phyloP scores from a whole-genome alignment of 23 tunicate species.

The Diplosoma virens region DNA sequence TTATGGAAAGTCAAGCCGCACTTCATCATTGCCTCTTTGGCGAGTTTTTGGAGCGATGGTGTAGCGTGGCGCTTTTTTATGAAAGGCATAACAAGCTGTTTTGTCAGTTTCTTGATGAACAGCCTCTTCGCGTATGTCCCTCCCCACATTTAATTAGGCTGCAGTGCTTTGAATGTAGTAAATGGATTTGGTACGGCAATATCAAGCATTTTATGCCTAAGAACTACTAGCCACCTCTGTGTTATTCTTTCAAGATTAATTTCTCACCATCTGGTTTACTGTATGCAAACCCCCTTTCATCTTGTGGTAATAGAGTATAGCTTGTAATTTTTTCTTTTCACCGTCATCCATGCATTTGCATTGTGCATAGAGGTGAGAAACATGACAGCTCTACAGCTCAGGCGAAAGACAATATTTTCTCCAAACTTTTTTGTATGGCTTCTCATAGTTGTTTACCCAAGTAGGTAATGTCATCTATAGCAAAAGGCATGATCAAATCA shows the following conservation, averaged over 20 bases:
- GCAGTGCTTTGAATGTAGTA: not conserved
- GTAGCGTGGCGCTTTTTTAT: not conserved
- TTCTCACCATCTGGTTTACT: not conserved
- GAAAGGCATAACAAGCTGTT: not conserved
- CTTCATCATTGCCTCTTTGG: not conserved
- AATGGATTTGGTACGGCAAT: not conserved
- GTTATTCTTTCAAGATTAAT: not conserved
- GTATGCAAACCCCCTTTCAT: not conserved
- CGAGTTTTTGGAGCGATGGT: not conserved
- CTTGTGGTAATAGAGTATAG: not conserved
- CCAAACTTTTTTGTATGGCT: not conserved
- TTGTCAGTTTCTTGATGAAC: not conserved
- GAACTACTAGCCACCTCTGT: not conserved
- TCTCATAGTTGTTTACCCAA: too few species aligned
- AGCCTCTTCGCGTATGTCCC: not conserved
- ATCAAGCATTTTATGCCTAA: not conserved
- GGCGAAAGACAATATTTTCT: not conserved
- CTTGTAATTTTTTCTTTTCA: not conserved
- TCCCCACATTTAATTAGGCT: not conserved
- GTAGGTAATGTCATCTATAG: too few species aligned
- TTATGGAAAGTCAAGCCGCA: not conserved
- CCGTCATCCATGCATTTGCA: not conserved
- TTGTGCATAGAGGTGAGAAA: not conserved
- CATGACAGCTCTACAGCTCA: too few species aligned
- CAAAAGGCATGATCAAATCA: too few species aligned